phyloP scores from a whole-genome alignment of 1,140 invertebrate genomes.

The Drosophila bipectinata region DNA sequence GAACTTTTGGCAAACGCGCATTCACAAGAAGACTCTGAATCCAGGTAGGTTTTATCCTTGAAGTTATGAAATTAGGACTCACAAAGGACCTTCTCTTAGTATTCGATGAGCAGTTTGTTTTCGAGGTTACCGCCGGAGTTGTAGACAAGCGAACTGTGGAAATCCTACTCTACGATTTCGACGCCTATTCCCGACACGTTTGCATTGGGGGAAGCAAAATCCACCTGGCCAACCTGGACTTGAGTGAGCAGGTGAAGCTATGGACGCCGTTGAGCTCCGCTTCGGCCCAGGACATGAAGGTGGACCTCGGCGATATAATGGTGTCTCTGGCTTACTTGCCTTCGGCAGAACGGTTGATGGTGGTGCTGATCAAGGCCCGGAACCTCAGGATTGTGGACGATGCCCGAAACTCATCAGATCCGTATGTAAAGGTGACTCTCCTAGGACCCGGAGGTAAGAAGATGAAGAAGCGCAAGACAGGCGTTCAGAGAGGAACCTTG shows the following conservation, averaged over 20 bases:
- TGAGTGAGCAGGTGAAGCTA: slow-evolving; percentile 83
- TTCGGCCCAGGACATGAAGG: slow-evolving; percentile 83
- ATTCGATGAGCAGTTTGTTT: slow-evolving; percentile 89
- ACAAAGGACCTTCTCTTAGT: slow-evolving; percentile 72
- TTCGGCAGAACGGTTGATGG: slow-evolving; percentile 88
- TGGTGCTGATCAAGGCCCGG: slow-evolving; percentile 88
- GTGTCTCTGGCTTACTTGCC: slow-evolving; percentile 88
- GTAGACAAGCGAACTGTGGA: slow-evolving; percentile 85
- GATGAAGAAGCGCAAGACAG: slow-evolving; percentile 95
- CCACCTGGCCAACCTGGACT: slow-evolving; percentile 84
- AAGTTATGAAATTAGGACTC: slow-evolving; percentile 1
- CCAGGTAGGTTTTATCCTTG: slow-evolving; percentile 83
- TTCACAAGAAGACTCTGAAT: slow-evolving; percentile 87
- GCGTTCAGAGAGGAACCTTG: slow-evolving; percentile 92
- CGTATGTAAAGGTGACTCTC: slow-evolving; percentile 93
- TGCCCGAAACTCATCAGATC: slow-evolving; percentile 87
- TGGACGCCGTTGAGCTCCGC: slow-evolving; percentile 84
- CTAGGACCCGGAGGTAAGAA: slow-evolving; percentile 90
- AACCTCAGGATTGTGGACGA: slow-evolving; percentile 87
- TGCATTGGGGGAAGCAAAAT: slow-evolving; percentile 86
- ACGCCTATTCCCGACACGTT: slow-evolving; percentile 87
- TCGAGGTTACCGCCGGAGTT: slow-evolving; percentile 88
- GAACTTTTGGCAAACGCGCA: slow-evolving; percentile 87
- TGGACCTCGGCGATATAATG: slow-evolving; percentile 87
- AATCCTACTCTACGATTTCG: slow-evolving; percentile 87